phyloP scores from a whole-genome alignment of 2,888 invertebrate species.

The Buathra laborator region DNA sequence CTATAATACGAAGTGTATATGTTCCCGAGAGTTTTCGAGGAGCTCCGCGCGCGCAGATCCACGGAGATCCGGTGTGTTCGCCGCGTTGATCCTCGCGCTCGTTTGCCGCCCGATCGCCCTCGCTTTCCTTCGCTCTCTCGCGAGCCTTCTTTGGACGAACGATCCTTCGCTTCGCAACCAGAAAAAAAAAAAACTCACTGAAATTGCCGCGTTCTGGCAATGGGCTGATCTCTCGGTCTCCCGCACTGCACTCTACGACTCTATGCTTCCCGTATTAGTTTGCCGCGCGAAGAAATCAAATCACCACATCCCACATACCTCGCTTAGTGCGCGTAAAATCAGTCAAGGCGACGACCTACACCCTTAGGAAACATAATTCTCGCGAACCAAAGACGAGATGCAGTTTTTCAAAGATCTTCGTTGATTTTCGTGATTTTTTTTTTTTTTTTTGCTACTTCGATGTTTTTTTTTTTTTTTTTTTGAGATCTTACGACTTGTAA shows the following conservation, averaged over 20 bases:
- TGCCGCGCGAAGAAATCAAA: neutral
- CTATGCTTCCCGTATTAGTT: neutral
- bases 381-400: neutral
- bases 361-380: slow-evolving; percentile 30
- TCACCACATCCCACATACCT: neutral
- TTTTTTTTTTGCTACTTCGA: neutral
- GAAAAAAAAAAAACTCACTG: neutral
- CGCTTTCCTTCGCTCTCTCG: slow-evolving; percentile 52
- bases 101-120: slow-evolving; percentile 43
- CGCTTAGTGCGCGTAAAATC: neutral
- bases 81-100: slow-evolving; percentile 52
- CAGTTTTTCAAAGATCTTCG: neutral
- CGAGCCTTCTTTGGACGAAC: slow-evolving; percentile 50
- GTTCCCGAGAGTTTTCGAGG: neutral
- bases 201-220: too few relatives aligned
- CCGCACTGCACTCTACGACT: neutral
- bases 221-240: neutral
- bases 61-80: slow-evolving; percentile 58
- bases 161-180: neutral
- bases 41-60: slow-evolving; percentile 22
- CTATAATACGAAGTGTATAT: slow-evolving; percentile 12
- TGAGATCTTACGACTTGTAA: slow-evolving; percentile 28
- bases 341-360: slow-evolving; percentile 43
- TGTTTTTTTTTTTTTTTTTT: slow-evolving; percentile 13
- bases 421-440: neutral